Base-by-base conservation (phyloP, 2,113 vertebrate genomes). In the Tringa solitaria region DNA sequence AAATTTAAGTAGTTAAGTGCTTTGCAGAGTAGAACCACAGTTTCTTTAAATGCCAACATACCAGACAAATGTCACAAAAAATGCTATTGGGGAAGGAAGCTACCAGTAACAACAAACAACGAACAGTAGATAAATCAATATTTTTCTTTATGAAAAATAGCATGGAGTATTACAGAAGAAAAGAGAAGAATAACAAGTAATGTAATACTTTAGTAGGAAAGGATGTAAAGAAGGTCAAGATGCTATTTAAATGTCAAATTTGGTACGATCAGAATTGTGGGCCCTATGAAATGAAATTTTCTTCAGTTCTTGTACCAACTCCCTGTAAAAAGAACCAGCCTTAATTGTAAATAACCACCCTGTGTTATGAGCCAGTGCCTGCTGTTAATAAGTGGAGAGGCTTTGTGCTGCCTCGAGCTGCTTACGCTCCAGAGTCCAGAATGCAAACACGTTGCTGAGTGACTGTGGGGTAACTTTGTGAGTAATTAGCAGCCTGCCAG, bases 31-130 rank as follows among this genome's bases (percentile, higher is more conserved):
- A 30, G 53, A 94, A 23, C 21, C 6, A 43, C 13, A 45, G 35
- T 78, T 89, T 93, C 68, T 96, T 86, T 64, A 84, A 86, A 84
- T 81, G 73, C 64, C 76, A 95, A 23, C 69, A n/a, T 50, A 46
- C 39, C 35, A 64, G 60, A 60, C 26, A 93, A 93, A 93, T 77
- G 79, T 80, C 56, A 87, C 57, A 53, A 87, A 91, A 96, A 86
- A 68, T 53, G 12, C 26, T 87, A 0, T n/a, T 72, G 81, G 28
- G 32, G 33, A 59, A 81, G 84, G 69, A 89, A 82, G 43, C 26
- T 87, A 53, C 30, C 39, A 64, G 43, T 64, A 81, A 45, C 54
- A 77, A 57, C 8, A 65, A 91, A 77, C 50, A 72, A 21, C 48
- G 51, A 80, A 33, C 43, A 35, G 18, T 1, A 74, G n/a, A 16